Conservation (phyloP, 2,888 invertebrate genomes). For the Rhamphomyia laevipes region DNA sequence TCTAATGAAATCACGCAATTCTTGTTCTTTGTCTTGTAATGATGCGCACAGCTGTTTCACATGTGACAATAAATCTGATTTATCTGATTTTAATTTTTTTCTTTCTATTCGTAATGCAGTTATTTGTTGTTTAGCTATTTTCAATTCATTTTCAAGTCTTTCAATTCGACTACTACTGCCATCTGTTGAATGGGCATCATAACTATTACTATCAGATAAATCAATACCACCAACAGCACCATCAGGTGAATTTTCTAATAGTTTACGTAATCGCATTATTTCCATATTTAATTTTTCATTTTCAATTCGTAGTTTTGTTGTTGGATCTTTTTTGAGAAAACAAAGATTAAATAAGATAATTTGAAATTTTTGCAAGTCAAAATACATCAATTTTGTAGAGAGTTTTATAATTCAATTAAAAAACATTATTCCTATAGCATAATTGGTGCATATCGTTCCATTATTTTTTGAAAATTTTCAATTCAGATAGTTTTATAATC, state of each 20-base stretch:
- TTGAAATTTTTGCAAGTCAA: too few relatives aligned
- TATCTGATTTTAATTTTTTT: conserved; percentile 83
- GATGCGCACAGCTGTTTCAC: conserved; percentile 92
- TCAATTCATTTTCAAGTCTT: conserved; percentile 38
- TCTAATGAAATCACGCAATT: conserved; percentile 84
- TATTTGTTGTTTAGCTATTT: conserved; percentile 33
- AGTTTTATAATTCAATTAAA: too few relatives aligned
- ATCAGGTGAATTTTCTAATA: conserved; percentile 46
- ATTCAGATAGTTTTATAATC: too few relatives aligned
- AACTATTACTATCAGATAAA: conserved; percentile 30
- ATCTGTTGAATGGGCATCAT: conserved; percentile 36
- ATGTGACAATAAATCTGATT: conserved; percentile 83
- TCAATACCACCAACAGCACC: conserved; percentile 42
- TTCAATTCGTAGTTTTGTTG: conserved; percentile 44
- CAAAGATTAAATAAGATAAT: too few relatives aligned
- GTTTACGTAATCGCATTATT: conserved; percentile 30
- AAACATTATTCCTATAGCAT: too few relatives aligned
- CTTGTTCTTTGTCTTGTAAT: conserved; percentile 88
- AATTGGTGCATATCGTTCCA: too few relatives aligned
- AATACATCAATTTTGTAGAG: too few relatives aligned
- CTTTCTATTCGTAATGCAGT: conserved; percentile 76
- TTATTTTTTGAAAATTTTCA: too few relatives aligned
- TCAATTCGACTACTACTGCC: conserved; percentile 38
- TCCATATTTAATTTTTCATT: conserved; percentile 58
- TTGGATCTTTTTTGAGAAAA: conserved; percentile 20